Evolutionary conservation across 1,140 invertebrate genomes (phyloP).

Genomic region (Sycophaga agraensis): DNA sequence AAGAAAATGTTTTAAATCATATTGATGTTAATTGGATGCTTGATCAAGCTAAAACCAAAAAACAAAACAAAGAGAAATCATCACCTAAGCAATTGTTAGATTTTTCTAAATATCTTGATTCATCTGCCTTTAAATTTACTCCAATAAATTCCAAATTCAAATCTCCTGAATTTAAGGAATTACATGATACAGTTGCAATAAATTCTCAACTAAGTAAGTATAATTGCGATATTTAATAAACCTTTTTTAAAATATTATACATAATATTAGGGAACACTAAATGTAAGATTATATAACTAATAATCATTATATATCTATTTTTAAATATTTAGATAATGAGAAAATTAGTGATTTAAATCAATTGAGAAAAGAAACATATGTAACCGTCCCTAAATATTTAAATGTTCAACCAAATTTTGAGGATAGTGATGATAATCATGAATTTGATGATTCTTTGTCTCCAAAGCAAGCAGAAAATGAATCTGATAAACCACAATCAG

Average conservation of each 20-base stretch:
- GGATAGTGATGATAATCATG: constrained; percentile 18
- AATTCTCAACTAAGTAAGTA: constrained; percentile 2
- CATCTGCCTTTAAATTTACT: constrained; percentile 32
- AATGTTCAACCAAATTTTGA: constrained; percentile 13
- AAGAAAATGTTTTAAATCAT: constrained; percentile 36
- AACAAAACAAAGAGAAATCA: constrained; percentile 18
- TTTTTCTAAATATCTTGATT: constrained; percentile 30
- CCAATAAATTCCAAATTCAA: constrained; percentile 23
- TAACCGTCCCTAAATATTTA: constrained; percentile 32
- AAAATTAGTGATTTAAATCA: constrained; percentile 12
- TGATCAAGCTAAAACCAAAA: constrained; percentile 30
- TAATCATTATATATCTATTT: too few relatives aligned
- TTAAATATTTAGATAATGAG: background rate
- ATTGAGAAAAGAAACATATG: constrained; percentile 42
- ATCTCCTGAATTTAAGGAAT: background rate
- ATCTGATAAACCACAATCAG: constrained; percentile 15
- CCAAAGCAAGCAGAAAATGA: constrained; percentile 3
- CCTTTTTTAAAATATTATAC: too few relatives aligned
- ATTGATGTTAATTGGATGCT: constrained; percentile 18
- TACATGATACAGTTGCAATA: background rate
- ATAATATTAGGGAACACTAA: too few relatives aligned
- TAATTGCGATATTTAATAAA: too few relatives aligned
- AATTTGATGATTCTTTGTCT: constrained; percentile 38
- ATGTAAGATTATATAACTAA: too few relatives aligned
- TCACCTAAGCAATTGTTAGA: background rate